phyloP scores from a whole-genome alignment of 2,113 vertebrate species.

The Apaloderma vittatum region DNA sequence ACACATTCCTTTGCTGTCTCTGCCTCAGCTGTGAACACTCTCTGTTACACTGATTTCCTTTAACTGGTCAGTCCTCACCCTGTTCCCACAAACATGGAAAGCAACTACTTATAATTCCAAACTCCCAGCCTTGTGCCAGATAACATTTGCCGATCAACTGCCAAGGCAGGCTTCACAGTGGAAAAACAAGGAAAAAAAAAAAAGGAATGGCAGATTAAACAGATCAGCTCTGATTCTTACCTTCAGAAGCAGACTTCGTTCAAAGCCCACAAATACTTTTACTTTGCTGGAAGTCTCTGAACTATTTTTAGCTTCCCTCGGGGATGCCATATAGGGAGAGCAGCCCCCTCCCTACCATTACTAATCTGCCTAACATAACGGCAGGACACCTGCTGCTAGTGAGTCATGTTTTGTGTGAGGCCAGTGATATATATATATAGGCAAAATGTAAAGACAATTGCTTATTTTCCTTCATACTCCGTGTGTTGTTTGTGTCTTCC shows the following conservation, averaged over 20 bases:
- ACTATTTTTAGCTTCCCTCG: conserved; percentile 67
- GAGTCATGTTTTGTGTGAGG: conserved; percentile 60
- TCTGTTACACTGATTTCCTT: background rate
- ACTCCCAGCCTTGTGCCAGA: background rate
- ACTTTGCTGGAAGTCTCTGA: conserved; percentile 42
- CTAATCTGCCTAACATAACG: conserved; percentile 59
- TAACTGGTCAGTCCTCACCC: background rate
- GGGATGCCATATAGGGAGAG: conserved; percentile 59
- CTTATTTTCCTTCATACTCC: conserved; percentile 14
- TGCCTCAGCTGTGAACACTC: background rate
- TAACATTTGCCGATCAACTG: conserved; percentile 28
- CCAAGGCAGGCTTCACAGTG: background rate
- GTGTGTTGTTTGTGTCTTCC: background rate
- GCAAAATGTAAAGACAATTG: background rate
- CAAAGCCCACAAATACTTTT: conserved; percentile 52
- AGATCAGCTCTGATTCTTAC: conserved; percentile 62
- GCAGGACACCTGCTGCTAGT: conserved; percentile 63
- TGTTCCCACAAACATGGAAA: background rate
- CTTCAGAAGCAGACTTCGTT: conserved; percentile 52
- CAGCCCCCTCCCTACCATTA: conserved; percentile 44
- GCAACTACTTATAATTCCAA: background rate
- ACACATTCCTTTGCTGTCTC: background rate
- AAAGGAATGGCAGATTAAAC: conserved; percentile 31
- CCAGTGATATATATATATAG: conserved; percentile 44
- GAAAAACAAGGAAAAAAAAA: background rate